These are phyloP conservation scores for Himalopsyche kuldschensis DNA, from an alignment of 2,888 invertebrate species.

Conservation along the genomic window DNA sequence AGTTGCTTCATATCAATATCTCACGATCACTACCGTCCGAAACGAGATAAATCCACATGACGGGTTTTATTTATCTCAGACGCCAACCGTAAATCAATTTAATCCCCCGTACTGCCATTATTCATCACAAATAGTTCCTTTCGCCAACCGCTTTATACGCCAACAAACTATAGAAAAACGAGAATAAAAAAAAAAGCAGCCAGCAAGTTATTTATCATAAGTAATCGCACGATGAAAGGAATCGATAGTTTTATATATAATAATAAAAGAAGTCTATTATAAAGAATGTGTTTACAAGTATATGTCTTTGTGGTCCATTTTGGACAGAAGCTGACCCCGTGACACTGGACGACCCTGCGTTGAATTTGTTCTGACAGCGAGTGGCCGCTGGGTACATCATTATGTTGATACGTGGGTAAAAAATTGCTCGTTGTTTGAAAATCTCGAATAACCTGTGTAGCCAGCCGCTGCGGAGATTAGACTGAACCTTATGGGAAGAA, in stretches of 20 bases:
- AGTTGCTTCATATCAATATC: not conserved
- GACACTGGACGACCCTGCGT: not conserved
- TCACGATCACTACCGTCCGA: not conserved
- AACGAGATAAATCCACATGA: not conserved
- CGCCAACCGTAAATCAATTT: not conserved
- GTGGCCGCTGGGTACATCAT: not conserved
- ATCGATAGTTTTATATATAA: not conserved
- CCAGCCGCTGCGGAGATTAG: not conserved
- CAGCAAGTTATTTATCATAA: not conserved
- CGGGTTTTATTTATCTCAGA: not conserved
- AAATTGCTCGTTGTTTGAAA: not conserved
- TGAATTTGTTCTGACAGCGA: not conserved
- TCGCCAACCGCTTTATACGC: not conserved
- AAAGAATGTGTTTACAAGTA: constrained; percentile 17
- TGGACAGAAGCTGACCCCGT: constrained; percentile 22
- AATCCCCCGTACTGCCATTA: not conserved
- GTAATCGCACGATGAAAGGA: not conserved
- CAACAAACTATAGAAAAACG: not conserved
- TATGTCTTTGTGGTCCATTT: constrained; percentile 11
- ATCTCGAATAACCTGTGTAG: not conserved
- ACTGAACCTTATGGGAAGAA: not conserved
- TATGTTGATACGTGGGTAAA: not conserved
- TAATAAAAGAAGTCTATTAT: not conserved
- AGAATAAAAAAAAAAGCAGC: not conserved
- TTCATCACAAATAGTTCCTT: not conserved